A percentile compares a stretch with the other conserved stretches of the same genome.
phyloP scores from a whole-genome alignment of 2,797 vertebrate species.

The Yasuhikotakia modesta region DNA sequence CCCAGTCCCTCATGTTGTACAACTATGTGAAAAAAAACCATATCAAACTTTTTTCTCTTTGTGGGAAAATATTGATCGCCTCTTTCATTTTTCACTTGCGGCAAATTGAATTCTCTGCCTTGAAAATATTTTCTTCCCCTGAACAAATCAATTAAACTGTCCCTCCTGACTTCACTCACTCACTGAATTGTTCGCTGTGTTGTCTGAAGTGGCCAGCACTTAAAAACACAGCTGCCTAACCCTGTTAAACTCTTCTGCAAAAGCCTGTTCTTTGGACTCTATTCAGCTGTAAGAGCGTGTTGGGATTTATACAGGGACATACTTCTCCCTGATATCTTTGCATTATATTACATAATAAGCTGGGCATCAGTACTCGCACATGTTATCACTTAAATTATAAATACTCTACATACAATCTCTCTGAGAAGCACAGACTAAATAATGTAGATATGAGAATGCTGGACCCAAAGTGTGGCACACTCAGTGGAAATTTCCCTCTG shows the following conservation, averaged over 20 bases:
- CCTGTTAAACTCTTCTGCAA: constrained; percentile 41
- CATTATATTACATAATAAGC: constrained; percentile 39
- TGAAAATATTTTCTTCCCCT: constrained; percentile 30
- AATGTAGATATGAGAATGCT: background rate
- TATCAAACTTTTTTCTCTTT: constrained; percentile 22
- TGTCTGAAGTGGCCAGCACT: constrained; percentile 26
- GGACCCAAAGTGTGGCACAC: background rate
- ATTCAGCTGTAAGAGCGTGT: constrained; percentile 28
- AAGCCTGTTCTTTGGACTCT: constrained; percentile 39
- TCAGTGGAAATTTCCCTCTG: background rate
- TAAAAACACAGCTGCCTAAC: constrained; percentile 42
- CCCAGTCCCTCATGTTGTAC: background rate
- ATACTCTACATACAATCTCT: background rate
- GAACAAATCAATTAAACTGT: constrained; percentile 31
- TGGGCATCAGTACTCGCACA: constrained; percentile 4
- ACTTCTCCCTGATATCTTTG: constrained; percentile 31
- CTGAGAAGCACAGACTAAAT: background rate
- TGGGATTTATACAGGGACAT: constrained; percentile 36
- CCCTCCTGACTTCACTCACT: constrained; percentile 20
- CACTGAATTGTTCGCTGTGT: constrained; percentile 16
- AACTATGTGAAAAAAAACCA: constrained; percentile 26
- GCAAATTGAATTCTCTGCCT: constrained; percentile 12
- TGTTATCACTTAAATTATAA: background rate
- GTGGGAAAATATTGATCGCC: constrained; percentile 27
- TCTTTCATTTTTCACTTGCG: constrained; percentile 19